Base-by-base conservation (phyloP, 2,797 vertebrate genomes). In the Serranus cabrilla region DNA sequence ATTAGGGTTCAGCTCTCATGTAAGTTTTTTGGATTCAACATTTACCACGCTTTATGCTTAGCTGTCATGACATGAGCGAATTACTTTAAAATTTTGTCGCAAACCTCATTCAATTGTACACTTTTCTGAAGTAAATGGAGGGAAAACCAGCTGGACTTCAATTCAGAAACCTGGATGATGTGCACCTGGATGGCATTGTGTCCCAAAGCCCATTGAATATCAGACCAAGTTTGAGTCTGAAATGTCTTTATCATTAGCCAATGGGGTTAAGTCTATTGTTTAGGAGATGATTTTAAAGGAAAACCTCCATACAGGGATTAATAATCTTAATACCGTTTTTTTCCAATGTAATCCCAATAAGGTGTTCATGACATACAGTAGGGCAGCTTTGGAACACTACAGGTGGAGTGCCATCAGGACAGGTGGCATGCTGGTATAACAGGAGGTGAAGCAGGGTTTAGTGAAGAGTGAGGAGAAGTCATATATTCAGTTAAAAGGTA, bases 401-500 rank as follows among this genome's bases (percentile, higher is more conserved):
- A 52, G 34, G 37, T 27, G 39, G 52, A 51, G 45, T 7, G 0
- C 14, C 55, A 64, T 71, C 50, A 39, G 23, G 54, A 71, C 25
- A 62, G 40, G 61, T 47, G 18, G 65, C 17, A 54, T 31, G 78
- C 64, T 82, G 51, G 27, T 71, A 54, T 27, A 63, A 60, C 5
- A 68, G 57, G 51, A 70, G 20, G 16, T 74, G 46, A 71, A 74
- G 34, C 47, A 54, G 7, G 23, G 49, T 67, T 80, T 65, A 74
- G 40, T 37, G 47, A 74, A 20, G 49, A 74, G 46, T 71, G 27
- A 72, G 42, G 39, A 49, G 40, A 66, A 71, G 78, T 58, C 2
- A 63, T 65, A 81, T 39, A 73, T 55, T 57, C 4, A 18, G 27
- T 71, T 62, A 52, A 67, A 71, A 65, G 3, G 27, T 64, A 7